phyloP scores from a whole-genome alignment of 2,113 vertebrate species.

The Pollimyrus isidori region DNA sequence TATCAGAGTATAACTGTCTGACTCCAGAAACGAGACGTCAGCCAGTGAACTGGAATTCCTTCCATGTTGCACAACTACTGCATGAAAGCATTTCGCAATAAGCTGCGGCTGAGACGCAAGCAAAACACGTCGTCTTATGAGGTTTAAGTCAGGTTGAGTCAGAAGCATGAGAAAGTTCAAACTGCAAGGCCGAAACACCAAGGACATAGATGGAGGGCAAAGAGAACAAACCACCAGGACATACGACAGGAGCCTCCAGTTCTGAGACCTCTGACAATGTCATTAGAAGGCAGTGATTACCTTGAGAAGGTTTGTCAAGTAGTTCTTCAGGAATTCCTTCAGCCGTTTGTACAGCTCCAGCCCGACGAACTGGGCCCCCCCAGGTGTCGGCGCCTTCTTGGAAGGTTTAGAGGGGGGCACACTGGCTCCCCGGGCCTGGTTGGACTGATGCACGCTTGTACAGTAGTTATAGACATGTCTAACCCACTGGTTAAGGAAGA shows the following conservation, averaged over 20 bases:
- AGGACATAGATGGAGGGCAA: background rate
- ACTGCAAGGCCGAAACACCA: background rate
- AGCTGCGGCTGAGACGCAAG: background rate
- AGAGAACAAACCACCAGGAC: background rate
- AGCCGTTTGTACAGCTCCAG: conserved; percentile 94
- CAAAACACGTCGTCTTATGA: background rate
- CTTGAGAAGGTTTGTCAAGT: conserved; percentile 96
- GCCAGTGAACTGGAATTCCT: background rate
- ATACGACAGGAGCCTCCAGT: background rate
- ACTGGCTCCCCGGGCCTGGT: conserved; percentile 79
- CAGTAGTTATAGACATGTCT: conserved; percentile 99
- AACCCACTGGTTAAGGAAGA: conserved; percentile 64
- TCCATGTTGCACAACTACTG: background rate
- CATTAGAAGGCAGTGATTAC: conserved; percentile 41
- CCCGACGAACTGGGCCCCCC: conserved; percentile 94
- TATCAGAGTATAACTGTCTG: background rate
- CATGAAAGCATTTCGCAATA: background rate
- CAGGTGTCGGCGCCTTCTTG: conserved; percentile 89
- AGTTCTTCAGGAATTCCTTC: conserved; percentile 98
- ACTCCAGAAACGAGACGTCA: background rate
- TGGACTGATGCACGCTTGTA: conserved; percentile 95
- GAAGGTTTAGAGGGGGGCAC: conserved; percentile 81
- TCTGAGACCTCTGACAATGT: background rate
- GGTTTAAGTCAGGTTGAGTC: background rate
- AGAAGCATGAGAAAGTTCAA: background rate